Evolutionary conservation across 2,113 vertebrate genomes (phyloP), one percentile per base, ranked within the genome.

Genomic region (Cyanoramphus novaezelandiae): DNA sequence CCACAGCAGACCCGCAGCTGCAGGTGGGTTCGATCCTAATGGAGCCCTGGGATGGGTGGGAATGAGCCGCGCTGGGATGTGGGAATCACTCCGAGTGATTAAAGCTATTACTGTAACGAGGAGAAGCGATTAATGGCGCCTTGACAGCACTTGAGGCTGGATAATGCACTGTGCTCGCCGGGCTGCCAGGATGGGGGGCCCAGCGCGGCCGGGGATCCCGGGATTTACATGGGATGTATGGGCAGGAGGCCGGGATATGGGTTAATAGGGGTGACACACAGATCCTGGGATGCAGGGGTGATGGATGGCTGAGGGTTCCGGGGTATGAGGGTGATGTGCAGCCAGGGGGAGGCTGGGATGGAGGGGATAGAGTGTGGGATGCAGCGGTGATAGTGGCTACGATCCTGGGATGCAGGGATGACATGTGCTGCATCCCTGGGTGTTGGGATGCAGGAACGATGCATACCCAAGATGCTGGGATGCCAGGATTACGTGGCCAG

Each of bases 51-150:
- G 13, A 6, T 31, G 63, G 37, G 44, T 6, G 29, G 37, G 63
- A 35, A 8, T 13, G 74, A 60, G 60, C 81, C 84, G 18, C 46
- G 5, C n/a, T 68, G 93, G 93, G 94, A 93, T 9, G 71, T 82
- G 92, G 87, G 93, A 90, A 97, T 95, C 96, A 50, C 94, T 96
- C 35, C 2, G 90, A 91, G 95, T 94, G 82, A 97, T 97, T 90
- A 96, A 86, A 84, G 90, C 82, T 92, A 80, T 94, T 93, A 90
- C 81, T 35, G 92, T 92, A 92, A 92, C 46, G 75, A 71, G 91
- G 65, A 64, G 77, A 78, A 53, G 91, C 95, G 91, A 93, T 96
- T 95, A 92, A 88, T 37, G 78, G 77, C 35, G 91, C 76, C 91
- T 93, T 28, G 83, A 83, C 90, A 88, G 49, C 70, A 49, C 2